phyloP scores from a whole-genome alignment of 2,888 invertebrate genomes.

The Eupeodes latifasciatus region DNA sequence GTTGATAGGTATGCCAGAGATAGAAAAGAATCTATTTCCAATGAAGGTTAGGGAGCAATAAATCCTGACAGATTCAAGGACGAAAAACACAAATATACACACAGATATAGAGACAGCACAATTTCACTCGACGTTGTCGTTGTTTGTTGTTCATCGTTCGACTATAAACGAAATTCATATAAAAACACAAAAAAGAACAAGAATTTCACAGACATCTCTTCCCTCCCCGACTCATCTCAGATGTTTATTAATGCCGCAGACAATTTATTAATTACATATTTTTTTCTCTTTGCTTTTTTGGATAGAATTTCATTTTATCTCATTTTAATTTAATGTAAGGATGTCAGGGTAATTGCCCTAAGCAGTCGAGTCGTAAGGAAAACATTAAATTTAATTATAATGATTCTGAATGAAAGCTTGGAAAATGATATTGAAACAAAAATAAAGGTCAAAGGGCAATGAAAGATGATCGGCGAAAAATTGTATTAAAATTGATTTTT shows the following conservation, averaged over 20 bases:
- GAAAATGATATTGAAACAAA: neutral
- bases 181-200: neutral
- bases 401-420: neutral
- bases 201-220: neutral
- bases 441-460: neutral
- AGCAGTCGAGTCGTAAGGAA: neutral
- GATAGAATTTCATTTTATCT: neutral
- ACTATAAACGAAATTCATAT: neutral
- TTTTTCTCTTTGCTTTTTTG: neutral
- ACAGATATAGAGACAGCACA: too few species aligned
- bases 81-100: neutral
- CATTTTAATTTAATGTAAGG: neutral
- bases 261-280: neutral
- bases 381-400: neutral
- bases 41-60: slow-evolving; percentile 10
- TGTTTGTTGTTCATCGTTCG: neutral
- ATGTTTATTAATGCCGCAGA: neutral
- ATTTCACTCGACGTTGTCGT: neutral
- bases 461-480: neutral
- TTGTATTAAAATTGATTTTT: too few species aligned
- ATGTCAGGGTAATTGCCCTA: neutral
- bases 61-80: neutral
- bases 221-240: neutral
- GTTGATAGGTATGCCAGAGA: neutral
- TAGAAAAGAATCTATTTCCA: neutral